Conservation (phyloP, 2,113 vertebrate genomes). For the Myotis yumanensis region DNA sequence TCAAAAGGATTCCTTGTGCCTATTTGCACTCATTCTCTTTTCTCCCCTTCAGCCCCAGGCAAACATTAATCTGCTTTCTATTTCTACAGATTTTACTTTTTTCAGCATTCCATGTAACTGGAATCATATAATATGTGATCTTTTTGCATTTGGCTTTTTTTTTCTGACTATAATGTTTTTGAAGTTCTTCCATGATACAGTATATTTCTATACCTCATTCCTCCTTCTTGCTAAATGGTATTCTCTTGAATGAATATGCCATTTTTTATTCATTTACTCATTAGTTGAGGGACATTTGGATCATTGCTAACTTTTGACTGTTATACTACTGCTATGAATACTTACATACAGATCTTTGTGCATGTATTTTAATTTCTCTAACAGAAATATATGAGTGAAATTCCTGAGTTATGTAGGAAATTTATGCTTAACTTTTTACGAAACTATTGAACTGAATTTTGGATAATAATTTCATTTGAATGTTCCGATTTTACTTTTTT, state of each 20-base stretch:
- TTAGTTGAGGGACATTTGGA: not conserved
- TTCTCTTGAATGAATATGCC: not conserved
- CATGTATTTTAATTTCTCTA: not conserved
- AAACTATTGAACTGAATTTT: not conserved
- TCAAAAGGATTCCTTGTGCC: not conserved
- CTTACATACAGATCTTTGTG: not conserved
- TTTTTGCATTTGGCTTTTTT: not conserved
- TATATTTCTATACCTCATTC: not conserved
- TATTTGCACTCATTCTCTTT: not conserved
- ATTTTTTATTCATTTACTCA: not conserved
- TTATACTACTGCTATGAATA: not conserved
- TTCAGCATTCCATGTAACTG: not conserved
- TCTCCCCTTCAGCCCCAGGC: not conserved
- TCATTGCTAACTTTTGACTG: not conserved
- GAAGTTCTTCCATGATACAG: not conserved
- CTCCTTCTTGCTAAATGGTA: not conserved
- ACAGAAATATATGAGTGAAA: not conserved
- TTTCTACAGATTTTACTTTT: constrained; percentile 8
- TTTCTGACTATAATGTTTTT: not conserved
- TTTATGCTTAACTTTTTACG: not conserved
- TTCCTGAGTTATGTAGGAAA: not conserved
- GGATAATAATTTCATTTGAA: constrained; percentile 1
- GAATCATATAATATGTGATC: not conserved
- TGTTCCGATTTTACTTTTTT: constrained; percentile 25
- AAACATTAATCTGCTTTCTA: not conserved